Base-by-base conservation (phyloP, 2,888 invertebrate species). In the Formica aserva region DNA sequence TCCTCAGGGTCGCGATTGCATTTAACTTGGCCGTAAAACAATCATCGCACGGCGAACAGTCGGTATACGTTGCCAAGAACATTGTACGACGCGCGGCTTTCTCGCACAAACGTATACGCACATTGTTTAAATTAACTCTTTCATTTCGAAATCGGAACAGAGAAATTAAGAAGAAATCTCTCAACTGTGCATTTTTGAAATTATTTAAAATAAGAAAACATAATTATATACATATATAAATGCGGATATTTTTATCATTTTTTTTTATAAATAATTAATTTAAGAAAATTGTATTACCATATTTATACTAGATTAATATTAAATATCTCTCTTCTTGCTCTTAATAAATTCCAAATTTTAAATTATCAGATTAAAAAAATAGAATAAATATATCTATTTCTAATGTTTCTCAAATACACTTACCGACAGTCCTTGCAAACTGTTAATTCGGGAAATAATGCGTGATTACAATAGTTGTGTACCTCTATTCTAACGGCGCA, bases 1-100 rank as follows among this genome's bases (percentile, higher is more conserved):
- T 77, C 22, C 84, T 91, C 89, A 87, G 84, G 90, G 87, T 89
- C 88, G 85, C 41, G 84, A 89, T 85, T 87, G 85, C 83, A 78
- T 74, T 85, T 86, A 90, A 85, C 82, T 89, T 85, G 85, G 90
- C 87, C 80, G 81, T 86, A 85, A 83, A 84, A 82, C 69, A 81
- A 87, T 86, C 86, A 85, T 88, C 88, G 71, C 66, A 85, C 78
- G 82, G 76, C 77, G 60, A 74, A 35, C 41, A 74, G 45, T 82
- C 83, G 84, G 66, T 35, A 38, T 32, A 72, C 77, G 80, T 45
- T 90, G 90, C 90, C 90, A 90, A 90, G 83, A 78, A 82, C 86
- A 82, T 57, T 77, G 35, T 60, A 77, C 66, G 63, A 67, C 55
- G 57, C 60, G 38, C 57, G 22, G 18, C 35, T 78, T 60, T 35